Evolutionary conservation across 2,797 vertebrate species (phyloP), one percentile per base, ranked within the genome.

Genomic region (Alosa sapidissima): DNA sequence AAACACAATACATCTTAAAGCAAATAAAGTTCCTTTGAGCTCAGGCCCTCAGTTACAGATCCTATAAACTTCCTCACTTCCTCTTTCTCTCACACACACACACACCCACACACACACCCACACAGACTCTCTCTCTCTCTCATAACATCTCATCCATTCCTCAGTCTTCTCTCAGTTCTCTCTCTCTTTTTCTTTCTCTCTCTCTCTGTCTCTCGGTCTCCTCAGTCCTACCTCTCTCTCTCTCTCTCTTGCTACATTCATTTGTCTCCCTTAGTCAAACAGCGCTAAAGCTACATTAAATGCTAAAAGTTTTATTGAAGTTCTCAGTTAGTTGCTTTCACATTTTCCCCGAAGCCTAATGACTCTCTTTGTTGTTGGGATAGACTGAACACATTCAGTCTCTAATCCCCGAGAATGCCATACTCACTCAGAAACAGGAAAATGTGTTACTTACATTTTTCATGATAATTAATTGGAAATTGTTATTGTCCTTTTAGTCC

Each of bases 401-500:
- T 75, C 60, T 89, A 89, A 90, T 91, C 85, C 88, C 81, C 36
- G n/a, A 85, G 84, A 82, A 78, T 45, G 21, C 10, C 28, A 9
- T 82, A 84, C 78, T 49, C 52, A 84, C 47, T 21, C 48, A 33
- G 86, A 84, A 89, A 87, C 72, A 62, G 72, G 51, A 85, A 47
- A 86, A 85, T 89, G 87, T 85, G 86, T 88, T 58, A 55, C 86
- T 82, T 83, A 81, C 65, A 83, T 84, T 87, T 41, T 88, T 88
- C 83, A 85, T 87, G 88, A 88, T 88, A 89, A 88, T 87, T 89
- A 88, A 89, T 87, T 88, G 82, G 86, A 89, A 87, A 89, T 86
- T 82, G 81, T 87, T 83, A 86, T 87, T 88, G 75, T 55, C 83
- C 58, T 84, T 87, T 83, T 41, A 41, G 33, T 41, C 68, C 85